phyloP scores from a whole-genome alignment of 2,888 invertebrate species.

The Camponotus fellah region DNA sequence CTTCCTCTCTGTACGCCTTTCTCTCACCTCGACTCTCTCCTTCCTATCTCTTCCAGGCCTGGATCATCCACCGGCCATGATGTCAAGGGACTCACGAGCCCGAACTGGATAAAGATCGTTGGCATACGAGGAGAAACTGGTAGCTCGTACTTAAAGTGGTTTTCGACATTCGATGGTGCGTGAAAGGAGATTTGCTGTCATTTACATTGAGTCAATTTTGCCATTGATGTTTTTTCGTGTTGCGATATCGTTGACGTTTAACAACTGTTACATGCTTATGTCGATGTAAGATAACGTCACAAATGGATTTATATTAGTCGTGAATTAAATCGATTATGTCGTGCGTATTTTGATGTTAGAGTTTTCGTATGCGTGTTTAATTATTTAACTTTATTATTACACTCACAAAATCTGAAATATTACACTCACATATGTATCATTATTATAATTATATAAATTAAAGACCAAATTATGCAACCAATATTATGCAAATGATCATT shows the following conservation, averaged over 20 bases:
- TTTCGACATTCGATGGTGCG: conserved; percentile 22
- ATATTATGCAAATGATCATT: conserved; percentile 31
- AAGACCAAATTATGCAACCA: conserved; percentile 24
- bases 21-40: conserved; percentile 57
- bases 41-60: conserved; percentile 44
- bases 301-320: conserved; percentile 1
- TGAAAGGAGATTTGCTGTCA: conserved; percentile 31
- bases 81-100: conserved; percentile 46
- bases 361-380: conserved; percentile 27
- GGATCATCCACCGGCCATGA: conserved; percentile 37
- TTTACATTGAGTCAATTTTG: conserved; percentile 16
- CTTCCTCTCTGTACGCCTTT: conserved; percentile 41
- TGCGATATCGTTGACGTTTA: conserved; percentile 23
- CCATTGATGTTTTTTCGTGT: conserved; percentile 19
- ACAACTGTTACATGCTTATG: neutral
- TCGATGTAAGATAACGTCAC: neutral
- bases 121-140: conserved; percentile 30
- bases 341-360: conserved; percentile 30
- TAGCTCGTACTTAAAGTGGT: conserved; percentile 44
- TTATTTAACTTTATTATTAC: conserved; percentile 33
- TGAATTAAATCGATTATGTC: conserved; percentile 29
- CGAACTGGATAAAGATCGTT: conserved; percentile 25
- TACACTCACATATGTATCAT: neutral
- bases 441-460: conserved; percentile 27
- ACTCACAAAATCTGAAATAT: no score